phyloP scores from a whole-genome alignment of 1,140 invertebrate species.

The Drosophila pallidifrons region DNA sequence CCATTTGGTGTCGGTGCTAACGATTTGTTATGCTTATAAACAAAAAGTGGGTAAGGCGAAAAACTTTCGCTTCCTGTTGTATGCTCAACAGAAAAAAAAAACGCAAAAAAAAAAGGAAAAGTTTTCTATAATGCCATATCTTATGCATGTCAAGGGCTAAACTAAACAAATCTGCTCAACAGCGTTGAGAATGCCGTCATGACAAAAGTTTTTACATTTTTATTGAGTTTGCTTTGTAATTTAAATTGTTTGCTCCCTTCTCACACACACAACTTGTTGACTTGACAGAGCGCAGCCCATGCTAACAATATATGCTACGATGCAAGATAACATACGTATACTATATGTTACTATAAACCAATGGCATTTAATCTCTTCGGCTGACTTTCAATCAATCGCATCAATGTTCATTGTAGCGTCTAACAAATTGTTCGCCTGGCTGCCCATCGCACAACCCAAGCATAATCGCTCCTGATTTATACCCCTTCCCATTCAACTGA shows the following conservation, averaged over 20 bases:
- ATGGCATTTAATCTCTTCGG: constrained; percentile 70
- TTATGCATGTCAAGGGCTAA: constrained; percentile 76
- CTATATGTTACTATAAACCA: constrained; percentile 35
- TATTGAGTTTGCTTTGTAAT: constrained; percentile 82
- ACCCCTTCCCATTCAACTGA: constrained; percentile 35
- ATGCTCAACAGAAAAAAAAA: constrained; percentile 6
- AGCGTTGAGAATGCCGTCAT: constrained; percentile 48
- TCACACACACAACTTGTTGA: constrained; percentile 72
- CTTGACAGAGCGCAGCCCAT: constrained; percentile 35
- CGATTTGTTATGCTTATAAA: constrained; percentile 77
- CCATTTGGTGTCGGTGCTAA: constrained; percentile 33
- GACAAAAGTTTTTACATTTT: constrained; percentile 76
- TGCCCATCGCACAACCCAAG: constrained; percentile 46
- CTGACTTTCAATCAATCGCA: constrained; percentile 81
- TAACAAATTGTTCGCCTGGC: constrained; percentile 72
- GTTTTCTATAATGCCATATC: constrained; percentile 59
- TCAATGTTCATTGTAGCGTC: constrained; percentile 79
- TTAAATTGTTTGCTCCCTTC: constrained; percentile 74
- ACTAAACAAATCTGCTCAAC: constrained; percentile 61
- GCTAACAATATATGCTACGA: constrained; percentile 49
- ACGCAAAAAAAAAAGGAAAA: constrained; percentile 37
- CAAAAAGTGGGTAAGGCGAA: constrained; percentile 22
- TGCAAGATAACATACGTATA: constrained; percentile 8
- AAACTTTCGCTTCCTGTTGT: constrained; percentile 30
- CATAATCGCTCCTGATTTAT: constrained; percentile 66